phyloP scores from a whole-genome alignment of 2,797 vertebrate species.

The Varecia variegata region DNA sequence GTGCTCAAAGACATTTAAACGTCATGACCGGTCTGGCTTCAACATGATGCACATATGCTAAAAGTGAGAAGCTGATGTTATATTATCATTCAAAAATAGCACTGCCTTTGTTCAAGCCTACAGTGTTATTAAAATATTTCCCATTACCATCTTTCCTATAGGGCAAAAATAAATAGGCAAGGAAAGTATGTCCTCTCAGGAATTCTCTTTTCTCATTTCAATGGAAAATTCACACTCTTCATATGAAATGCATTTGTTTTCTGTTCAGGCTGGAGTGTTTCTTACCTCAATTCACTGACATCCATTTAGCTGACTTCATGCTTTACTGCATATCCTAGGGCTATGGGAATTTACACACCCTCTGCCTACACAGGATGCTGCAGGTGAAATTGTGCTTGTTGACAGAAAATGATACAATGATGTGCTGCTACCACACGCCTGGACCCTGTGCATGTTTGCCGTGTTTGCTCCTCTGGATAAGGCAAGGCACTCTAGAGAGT shows the following conservation, averaged over 20 bases:
- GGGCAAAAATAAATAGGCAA: conserved; percentile 70
- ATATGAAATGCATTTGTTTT: conserved; percentile 57
- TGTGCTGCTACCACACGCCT: not conserved
- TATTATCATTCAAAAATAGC: conserved; percentile 67
- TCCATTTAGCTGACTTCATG: conserved; percentile 42
- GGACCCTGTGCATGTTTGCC: not conserved
- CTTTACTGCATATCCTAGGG: conserved; percentile 26
- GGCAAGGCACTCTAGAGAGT: not conserved
- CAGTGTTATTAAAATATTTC: conserved; percentile 63
- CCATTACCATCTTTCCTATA: conserved; percentile 60
- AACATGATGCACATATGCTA: not conserved
- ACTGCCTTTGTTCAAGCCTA: conserved; percentile 66
- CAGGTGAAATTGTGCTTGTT: not conserved
- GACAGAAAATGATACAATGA: conserved; percentile 18
- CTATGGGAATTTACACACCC: conserved; percentile 37
- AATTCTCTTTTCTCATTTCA: conserved; percentile 64
- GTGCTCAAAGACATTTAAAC: not conserved
- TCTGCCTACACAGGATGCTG: not conserved
- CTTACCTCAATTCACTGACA: conserved; percentile 22
- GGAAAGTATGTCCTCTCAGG: conserved; percentile 65
- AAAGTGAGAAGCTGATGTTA: conserved; percentile 33
- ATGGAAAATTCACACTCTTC: conserved; percentile 63
- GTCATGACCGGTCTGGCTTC: not conserved
- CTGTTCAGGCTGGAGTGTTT: conserved; percentile 24
- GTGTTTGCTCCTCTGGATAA: not conserved